Evolutionary conservation across 92 coral and sea anemone species (phyloP).

Genomic region (Plumapathes pennacea): DNA sequence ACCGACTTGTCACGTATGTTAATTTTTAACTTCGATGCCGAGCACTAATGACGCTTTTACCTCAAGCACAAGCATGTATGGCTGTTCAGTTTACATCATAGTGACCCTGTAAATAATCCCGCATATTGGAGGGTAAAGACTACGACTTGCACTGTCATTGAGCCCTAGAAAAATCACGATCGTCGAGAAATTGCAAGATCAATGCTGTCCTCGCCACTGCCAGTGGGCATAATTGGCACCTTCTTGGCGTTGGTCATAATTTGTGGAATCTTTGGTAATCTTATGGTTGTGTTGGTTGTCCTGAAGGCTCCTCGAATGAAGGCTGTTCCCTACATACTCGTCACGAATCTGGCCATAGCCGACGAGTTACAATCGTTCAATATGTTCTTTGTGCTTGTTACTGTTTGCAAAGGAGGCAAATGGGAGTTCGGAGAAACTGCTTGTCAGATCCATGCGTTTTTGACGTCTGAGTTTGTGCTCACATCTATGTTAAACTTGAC

Average conservation of each 20-base stretch:
- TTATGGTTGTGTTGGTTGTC: conserved; percentile 30
- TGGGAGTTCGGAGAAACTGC: conserved; percentile 26
- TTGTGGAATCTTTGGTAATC: conserved; percentile 17
- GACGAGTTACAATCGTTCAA: conserved; percentile 39
- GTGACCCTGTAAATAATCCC: too few species aligned
- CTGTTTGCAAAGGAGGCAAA: conserved; percentile 26
- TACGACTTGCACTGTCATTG: too few species aligned
- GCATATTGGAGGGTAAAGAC: too few species aligned
- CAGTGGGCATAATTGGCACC: too few species aligned
- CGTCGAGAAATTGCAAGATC: too few species aligned
- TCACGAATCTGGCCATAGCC: conserved; percentile 48
- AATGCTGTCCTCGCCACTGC: too few species aligned
- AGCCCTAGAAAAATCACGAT: too few species aligned
- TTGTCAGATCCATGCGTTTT: conserved; percentile 49
- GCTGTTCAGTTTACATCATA: too few species aligned
- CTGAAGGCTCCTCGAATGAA: conserved; percentile 20
- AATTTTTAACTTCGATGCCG: too few species aligned
- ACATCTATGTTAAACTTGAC: conserved; percentile 47
- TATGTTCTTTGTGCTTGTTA: conserved; percentile 28
- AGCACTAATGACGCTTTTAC: too few species aligned
- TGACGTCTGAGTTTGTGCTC: conserved; percentile 41
- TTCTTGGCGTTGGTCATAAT: conserved; percentile 7
- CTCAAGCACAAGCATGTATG: too few species aligned
- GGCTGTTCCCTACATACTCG: conserved; percentile 33
- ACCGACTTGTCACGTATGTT: too few species aligned